Conservation (phyloP, 2,797 vertebrate genomes). For the Ptychadena robeensis region DNA sequence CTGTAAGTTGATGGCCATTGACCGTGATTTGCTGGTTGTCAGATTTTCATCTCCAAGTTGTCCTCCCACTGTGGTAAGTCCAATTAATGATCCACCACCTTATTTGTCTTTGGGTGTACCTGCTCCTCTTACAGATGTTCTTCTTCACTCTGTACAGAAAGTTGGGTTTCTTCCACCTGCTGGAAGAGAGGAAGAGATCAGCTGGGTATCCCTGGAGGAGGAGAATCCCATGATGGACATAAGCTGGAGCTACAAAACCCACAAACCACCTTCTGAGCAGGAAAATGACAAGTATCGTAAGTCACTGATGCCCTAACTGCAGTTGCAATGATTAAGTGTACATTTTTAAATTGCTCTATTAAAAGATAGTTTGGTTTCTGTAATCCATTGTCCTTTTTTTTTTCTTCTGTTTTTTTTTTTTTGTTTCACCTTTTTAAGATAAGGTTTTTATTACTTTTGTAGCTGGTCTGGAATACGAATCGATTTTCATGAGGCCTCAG, state of each 20-base stretch:
- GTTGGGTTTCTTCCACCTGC: conserved; percentile 85
- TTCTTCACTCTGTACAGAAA: conserved; percentile 75
- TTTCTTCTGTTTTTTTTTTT: background rate
- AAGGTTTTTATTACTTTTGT: background rate
- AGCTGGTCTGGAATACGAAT: conserved; percentile 91
- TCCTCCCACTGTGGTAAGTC: conserved; percentile 86
- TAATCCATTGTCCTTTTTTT: background rate
- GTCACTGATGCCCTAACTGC: conserved; percentile 54
- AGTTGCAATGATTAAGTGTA: too few species aligned
- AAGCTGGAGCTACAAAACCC: conserved; percentile 82
- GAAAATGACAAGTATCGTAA: conserved; percentile 88
- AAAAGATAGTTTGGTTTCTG: too few species aligned
- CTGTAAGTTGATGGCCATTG: conserved; percentile 88
- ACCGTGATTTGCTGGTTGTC: conserved; percentile 88
- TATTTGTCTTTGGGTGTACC: background rate
- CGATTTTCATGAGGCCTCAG: conserved; percentile 86
- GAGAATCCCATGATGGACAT: conserved; percentile 78
- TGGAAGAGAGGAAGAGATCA: conserved; percentile 76
- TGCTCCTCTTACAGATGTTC: background rate
- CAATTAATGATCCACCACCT: background rate
- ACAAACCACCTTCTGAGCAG: conserved; percentile 85
- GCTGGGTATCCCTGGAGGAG: conserved; percentile 90
- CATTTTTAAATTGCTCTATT: too few species aligned
- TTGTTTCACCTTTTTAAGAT: too few species aligned
- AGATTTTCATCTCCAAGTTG: conserved; percentile 88